Evolutionary conservation across 2,113 vertebrate genomes (phyloP), one percentile per base, ranked within the genome.

Genomic region (Nerophis lumbriciformis): DNA sequence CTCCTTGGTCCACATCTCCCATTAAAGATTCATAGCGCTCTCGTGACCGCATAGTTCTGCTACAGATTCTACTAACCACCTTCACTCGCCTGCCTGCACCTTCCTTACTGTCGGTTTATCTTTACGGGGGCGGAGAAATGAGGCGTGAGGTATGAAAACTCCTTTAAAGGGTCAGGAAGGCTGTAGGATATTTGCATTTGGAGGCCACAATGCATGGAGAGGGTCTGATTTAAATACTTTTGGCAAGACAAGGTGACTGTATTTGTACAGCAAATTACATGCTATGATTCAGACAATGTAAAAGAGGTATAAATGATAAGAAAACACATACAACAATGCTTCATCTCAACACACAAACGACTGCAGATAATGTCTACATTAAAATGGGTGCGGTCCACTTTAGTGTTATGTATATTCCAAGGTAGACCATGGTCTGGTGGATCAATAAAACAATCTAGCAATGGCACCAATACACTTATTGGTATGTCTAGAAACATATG

Each of bases 11-110:
- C 49, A 74, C 74, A 60, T 71, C 68, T 70, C 72, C 62, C 74
- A 85, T 88, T 83, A 87, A 85, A 84, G 61, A 88, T 88, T 88
- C 74, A 87, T 77, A 61, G 58, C 15, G 35, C 82, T 78, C 69
- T 68, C 67, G 74, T 80, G 77, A 80, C 80, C 54, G 63, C 68
- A 8, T 53, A 76, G 50, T 76, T 75, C 48, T 65, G 68, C 39
- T 6, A 72, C 75, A 73, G 77, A 82, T 78, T 82, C 68, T 66
- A 64, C 71, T 39, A 56, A 54, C 74, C 65, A 65, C 61, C 70
- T 79, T 53, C 45, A 45, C 55, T 59, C 49, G 53, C 51, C 71
- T 65, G 50, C 56, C 61, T 59, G 65, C 53, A 58, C 49, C 56
- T 71, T 65, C 35, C 52, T 38, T 71, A 16, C 11, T 5, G 53